These are phyloP conservation scores for Trididemnum clinides DNA, from an alignment of 23 tunicate genomes.

Conservation along the genomic window DNA sequence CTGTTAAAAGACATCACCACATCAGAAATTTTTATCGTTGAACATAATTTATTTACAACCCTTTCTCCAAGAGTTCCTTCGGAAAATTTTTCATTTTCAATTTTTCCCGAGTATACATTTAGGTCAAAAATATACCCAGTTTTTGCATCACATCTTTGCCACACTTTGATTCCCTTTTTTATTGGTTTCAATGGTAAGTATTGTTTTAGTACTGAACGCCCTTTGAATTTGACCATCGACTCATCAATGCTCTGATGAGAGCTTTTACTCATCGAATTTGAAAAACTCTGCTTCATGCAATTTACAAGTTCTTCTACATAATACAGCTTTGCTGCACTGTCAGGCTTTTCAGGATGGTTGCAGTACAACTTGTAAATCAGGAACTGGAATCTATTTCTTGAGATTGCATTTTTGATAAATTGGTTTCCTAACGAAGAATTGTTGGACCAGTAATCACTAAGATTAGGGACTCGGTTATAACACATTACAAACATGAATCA, in stretches of 20 bases:
- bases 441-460: slow-evolving; percentile 24
- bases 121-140: slow-evolving; percentile 17
- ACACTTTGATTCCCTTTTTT: slow-evolving; percentile 20
- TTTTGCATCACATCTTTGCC: slow-evolving; percentile 25
- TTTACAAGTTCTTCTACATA: slow-evolving; percentile 18
- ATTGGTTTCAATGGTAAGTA: slow-evolving; percentile 23
- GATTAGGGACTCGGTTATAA: slow-evolving; percentile 14
- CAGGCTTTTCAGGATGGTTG: slow-evolving; percentile 30
- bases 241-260: slow-evolving; percentile 22
- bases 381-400: slow-evolving; percentile 15
- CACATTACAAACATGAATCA: slow-evolving; percentile 25
- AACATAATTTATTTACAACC: slow-evolving; percentile 19
- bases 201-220: slow-evolving; percentile 26
- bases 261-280: slow-evolving; percentile 18
- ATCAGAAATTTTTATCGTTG: slow-evolving; percentile 20
- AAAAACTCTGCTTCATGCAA: slow-evolving; percentile 15
- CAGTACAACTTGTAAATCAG: slow-evolving; percentile 11
- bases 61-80: slow-evolving; percentile 21
- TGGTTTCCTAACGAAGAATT: slow-evolving; percentile 19
- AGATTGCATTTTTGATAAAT: slow-evolving; percentile 25
- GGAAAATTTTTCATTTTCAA: slow-evolving; percentile 6
- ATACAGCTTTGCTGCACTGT: slow-evolving; percentile 22
- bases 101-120: slow-evolving; percentile 14
- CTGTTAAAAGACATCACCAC: slow-evolving; percentile 22
- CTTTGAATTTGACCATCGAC: slow-evolving; percentile 35